Conservation (phyloP, 2,888 invertebrate species). For the Vannuccia rotundouncinata region DNA sequence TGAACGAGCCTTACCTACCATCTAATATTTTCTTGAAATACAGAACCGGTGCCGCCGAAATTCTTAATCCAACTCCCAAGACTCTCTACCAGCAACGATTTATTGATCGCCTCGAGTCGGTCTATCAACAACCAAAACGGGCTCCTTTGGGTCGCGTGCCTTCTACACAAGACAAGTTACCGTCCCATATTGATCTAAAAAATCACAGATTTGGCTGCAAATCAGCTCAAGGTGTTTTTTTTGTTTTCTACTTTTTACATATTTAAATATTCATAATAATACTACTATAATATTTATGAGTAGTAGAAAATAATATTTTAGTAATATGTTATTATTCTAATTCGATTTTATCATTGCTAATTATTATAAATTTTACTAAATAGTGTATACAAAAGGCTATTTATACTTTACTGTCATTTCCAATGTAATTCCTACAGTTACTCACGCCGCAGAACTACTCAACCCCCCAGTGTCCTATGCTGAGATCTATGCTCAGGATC, state of each 20-base stretch:
- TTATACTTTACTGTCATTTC: too few relatives aligned
- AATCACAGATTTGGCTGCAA: neutral
- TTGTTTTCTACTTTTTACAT: too few relatives aligned
- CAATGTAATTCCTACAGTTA: conserved; percentile 42
- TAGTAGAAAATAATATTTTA: too few relatives aligned
- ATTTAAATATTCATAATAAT: too few relatives aligned
- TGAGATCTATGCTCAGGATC: conserved; percentile 47
- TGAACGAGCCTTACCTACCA: too few relatives aligned
- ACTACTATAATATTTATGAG: too few relatives aligned
- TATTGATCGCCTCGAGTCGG: conserved; percentile 47
- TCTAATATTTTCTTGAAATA: neutral
- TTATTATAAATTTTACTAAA: too few relatives aligned
- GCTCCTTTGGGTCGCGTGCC: conserved; percentile 47
- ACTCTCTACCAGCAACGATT: conserved; percentile 49
- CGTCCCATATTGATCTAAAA: neutral
- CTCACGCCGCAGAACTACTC: conserved; percentile 51
- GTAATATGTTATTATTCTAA: too few relatives aligned
- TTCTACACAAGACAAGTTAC: neutral
- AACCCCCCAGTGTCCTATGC: conserved; percentile 46
- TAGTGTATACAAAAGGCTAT: too few relatives aligned
- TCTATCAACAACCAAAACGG: conserved; percentile 47
- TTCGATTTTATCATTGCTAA: too few relatives aligned
- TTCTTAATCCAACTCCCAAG: conserved; percentile 50
- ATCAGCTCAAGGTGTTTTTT: neutral
- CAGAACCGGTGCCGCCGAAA: conserved; percentile 44